Conservation (phyloP, 2,113 vertebrate genomes). For the Triplophysa rosa region DNA sequence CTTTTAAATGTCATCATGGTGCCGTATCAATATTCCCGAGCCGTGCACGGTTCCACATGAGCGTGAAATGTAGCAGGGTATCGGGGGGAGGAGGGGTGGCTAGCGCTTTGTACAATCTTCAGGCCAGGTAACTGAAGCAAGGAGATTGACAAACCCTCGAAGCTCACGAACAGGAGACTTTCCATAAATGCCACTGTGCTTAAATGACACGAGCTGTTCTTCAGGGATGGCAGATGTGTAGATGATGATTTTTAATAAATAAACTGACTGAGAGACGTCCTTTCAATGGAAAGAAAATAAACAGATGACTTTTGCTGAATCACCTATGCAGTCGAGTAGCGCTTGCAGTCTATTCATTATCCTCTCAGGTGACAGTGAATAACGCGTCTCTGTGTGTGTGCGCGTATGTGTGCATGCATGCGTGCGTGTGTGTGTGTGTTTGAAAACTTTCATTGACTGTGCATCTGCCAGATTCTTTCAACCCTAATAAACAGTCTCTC, state of each 20-base stretch:
- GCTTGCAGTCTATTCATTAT: constrained; percentile 9
- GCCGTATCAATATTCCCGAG: constrained; percentile 51
- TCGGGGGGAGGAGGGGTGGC: constrained; percentile 10
- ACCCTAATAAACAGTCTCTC: constrained; percentile 46
- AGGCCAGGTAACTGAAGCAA: constrained; percentile 42
- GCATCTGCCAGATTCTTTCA: constrained; percentile 45
- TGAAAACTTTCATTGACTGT: constrained; percentile 42
- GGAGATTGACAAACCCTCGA: constrained; percentile 6
- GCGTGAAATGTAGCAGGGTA: constrained; percentile 51
- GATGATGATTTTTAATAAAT: not conserved
- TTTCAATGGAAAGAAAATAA: not conserved
- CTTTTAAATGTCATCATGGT: constrained; percentile 59
- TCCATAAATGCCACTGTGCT: constrained; percentile 35
- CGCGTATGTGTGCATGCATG: not conserved
- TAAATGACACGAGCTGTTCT: not conserved
- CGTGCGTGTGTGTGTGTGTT: not conserved
- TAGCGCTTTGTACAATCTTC: constrained; percentile 13
- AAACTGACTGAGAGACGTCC: not conserved
- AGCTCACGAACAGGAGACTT: constrained; percentile 5
- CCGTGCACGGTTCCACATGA: constrained; percentile 25
- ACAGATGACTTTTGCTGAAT: constrained; percentile 20
- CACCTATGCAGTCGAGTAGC: not conserved
- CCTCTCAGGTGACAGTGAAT: constrained; percentile 16
- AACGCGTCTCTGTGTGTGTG: constrained; percentile 8
- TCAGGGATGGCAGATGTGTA: not conserved